Percentiles rank a stretch among this genome's conserved stretches.
Evolutionary conservation across 2,113 vertebrate genomes (phyloP).

Genomic region (Malurus melanocephalus): DNA sequence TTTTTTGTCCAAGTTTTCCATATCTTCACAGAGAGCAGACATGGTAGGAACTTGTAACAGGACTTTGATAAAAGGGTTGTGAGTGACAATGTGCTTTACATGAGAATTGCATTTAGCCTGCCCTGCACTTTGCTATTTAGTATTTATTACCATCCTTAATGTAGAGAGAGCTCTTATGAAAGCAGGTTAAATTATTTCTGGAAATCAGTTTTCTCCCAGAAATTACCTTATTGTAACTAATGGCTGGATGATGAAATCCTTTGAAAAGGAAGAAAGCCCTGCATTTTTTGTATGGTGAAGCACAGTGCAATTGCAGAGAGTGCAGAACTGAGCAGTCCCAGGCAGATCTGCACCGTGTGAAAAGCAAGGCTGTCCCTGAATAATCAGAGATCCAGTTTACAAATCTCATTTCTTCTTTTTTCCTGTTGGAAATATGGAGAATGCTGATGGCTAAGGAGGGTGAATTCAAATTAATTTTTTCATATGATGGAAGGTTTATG

Average conservation of each 20-base stretch:
- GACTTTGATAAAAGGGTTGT: not conserved
- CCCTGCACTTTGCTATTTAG: not conserved
- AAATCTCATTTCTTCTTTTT: not conserved
- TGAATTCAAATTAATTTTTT: not conserved
- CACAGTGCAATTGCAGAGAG: not conserved
- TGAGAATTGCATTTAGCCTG: not conserved
- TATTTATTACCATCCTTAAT: not conserved
- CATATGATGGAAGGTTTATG: not conserved
- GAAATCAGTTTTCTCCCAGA: not conserved
- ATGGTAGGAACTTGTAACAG: not conserved
- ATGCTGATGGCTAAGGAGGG: not conserved
- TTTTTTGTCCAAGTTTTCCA: not conserved
- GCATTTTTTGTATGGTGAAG: not conserved
- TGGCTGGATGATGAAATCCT: not conserved
- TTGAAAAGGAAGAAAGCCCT: not conserved
- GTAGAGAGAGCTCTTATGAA: not conserved
- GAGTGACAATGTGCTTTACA: not conserved
- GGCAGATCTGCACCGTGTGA: not conserved
- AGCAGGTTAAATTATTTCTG: conserved; percentile 13
- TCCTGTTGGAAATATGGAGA: not conserved
- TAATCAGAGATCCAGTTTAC: not conserved
- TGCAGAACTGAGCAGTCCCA: not conserved
- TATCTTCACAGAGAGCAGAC: not conserved
- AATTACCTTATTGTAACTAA: not conserved
- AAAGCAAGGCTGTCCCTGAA: not conserved